These are phyloP conservation scores for Siphlonurus alternatus DNA, from an alignment of 2,888 invertebrate genomes.

Conservation along the genomic window DNA sequence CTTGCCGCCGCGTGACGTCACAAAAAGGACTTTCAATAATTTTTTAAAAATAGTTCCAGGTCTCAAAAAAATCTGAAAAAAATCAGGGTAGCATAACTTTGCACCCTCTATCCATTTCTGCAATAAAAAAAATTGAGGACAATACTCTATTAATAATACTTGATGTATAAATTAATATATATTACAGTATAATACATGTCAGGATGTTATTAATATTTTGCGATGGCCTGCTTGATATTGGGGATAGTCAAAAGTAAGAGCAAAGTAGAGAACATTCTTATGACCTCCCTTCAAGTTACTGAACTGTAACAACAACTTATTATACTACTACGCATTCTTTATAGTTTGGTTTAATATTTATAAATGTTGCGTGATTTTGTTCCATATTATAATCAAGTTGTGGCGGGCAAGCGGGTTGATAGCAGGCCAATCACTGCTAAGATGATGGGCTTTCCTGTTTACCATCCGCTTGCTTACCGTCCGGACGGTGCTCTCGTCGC, in stretches of 20 bases:
- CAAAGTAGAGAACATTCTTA: not conserved
- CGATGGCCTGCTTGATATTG: not conserved
- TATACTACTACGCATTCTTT: not conserved
- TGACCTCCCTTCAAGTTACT: not conserved
- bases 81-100: too few relatives aligned
- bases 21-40: too few relatives aligned
- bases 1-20: too few relatives aligned
- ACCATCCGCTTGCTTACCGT: not conserved
- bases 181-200: too few relatives aligned
- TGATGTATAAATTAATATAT: too few relatives aligned
- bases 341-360: too few relatives aligned
- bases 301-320: not conserved
- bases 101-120: too few relatives aligned
- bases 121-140: too few relatives aligned
- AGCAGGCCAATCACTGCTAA: not conserved
- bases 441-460: not conserved
- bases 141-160: too few relatives aligned
- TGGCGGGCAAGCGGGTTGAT: not conserved
- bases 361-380: not conserved
- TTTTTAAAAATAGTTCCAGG: too few relatives aligned
- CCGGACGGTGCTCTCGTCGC: not conserved
- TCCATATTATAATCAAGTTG: not conserved
- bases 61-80: too few relatives aligned
- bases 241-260: too few relatives aligned
- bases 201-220: not conserved